These are phyloP conservation scores for Ciconia boyciana DNA, from an alignment of 2,113 vertebrate species.

Conservation along the genomic window DNA sequence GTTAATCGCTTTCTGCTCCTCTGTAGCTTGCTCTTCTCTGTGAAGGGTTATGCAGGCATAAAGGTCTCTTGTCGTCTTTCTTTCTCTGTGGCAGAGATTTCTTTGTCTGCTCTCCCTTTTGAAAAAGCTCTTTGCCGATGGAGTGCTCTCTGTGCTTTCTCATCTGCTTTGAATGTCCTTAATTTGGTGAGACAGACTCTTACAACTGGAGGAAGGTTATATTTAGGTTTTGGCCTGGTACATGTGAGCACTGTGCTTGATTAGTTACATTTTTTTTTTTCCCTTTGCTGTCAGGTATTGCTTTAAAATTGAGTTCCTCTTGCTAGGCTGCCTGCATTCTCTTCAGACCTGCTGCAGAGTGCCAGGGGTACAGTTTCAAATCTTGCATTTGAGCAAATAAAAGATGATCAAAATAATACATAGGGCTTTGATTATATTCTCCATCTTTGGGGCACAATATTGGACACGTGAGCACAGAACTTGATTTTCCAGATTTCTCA, in stretches of 20 bases:
- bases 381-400: not conserved
- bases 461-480: not conserved
- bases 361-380: not conserved
- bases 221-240: constrained; percentile 42
- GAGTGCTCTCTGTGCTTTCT: constrained; percentile 17
- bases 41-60: not conserved
- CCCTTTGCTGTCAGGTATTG: not conserved
- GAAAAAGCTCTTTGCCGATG: constrained; percentile 38
- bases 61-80: not conserved
- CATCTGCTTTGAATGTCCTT: constrained; percentile 52
- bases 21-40: not conserved
- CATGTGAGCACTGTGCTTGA: not conserved
- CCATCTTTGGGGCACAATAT: not conserved
- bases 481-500: not conserved
- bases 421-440: not conserved
- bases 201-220: not conserved
- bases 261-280: not conserved
- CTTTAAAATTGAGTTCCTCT: not conserved
- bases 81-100: not conserved
- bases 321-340: not conserved
- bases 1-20: not conserved
- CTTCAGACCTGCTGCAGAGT: not conserved
- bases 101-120: constrained; percentile 27
- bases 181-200: constrained; percentile 47
- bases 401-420: not conserved